Evolutionary conservation across 1,140 invertebrate species (phyloP).

Genomic region (Agrypnia vestita): DNA sequence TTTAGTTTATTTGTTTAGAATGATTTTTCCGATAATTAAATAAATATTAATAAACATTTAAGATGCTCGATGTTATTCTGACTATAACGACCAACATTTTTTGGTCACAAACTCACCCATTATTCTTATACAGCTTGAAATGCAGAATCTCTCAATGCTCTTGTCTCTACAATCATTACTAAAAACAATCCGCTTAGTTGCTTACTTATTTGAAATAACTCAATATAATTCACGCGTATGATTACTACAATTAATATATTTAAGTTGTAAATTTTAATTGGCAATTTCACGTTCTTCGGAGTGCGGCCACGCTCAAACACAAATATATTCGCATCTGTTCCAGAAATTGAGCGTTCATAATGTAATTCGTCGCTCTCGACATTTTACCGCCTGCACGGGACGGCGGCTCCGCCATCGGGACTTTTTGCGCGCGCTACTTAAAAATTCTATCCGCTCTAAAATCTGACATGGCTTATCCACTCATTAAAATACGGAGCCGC

Average conservation of each 20-base stretch:
- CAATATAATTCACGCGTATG: too few relatives aligned
- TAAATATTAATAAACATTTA: too few relatives aligned
- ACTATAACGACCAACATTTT: too few relatives aligned
- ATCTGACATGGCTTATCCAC: conserved; percentile 45
- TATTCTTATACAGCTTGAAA: too few relatives aligned
- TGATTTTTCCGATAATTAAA: too few relatives aligned
- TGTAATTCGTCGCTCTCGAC: background rate
- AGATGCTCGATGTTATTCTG: too few relatives aligned
- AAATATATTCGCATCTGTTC: background rate
- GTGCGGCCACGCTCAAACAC: background rate
- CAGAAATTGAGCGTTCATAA: conserved; percentile 7
- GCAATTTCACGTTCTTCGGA: background rate
- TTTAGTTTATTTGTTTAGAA: too few relatives aligned
- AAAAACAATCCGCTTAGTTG: too few relatives aligned
- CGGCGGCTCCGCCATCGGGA: background rate
- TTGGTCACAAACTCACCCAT: too few relatives aligned
- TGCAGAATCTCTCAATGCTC: too few relatives aligned
- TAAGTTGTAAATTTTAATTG: background rate
- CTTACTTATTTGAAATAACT: too few relatives aligned
- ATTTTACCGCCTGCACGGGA: background rate
- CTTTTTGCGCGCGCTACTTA: conserved; percentile 19
- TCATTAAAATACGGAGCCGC: conserved; percentile 40
- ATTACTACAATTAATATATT: background rate
- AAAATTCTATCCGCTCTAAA: conserved; percentile 38
- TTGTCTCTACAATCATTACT: too few relatives aligned